Conservation (phyloP, 2,797 vertebrate genomes). For the Ciconia nigra region DNA sequence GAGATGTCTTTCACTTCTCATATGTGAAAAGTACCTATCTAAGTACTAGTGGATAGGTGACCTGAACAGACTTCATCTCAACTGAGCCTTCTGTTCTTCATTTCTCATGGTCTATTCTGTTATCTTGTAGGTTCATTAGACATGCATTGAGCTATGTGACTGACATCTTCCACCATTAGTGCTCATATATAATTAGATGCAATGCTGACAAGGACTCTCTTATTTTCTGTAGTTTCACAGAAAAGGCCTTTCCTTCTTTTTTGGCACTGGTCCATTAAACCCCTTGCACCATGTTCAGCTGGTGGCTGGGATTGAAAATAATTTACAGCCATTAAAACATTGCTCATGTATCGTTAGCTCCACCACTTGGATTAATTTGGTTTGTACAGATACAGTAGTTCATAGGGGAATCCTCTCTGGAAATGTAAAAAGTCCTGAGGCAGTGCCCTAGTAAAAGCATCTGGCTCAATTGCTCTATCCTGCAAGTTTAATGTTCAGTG, state of each 20-base stretch:
- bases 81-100: not conserved
- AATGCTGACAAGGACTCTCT: conserved; percentile 25
- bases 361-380: not conserved
- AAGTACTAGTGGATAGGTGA: not conserved
- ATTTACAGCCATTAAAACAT: not conserved
- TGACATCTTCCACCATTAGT: not conserved
- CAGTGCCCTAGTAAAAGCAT: not conserved
- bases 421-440: not conserved
- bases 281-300: not conserved
- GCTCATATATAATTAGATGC: not conserved
- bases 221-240: conserved; percentile 29
- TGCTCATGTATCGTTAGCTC: not conserved
- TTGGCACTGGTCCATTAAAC: not conserved
- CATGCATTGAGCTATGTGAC: not conserved
- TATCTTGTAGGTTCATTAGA: not conserved
- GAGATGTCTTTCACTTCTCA: not conserved
- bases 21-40: not conserved
- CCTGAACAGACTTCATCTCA: not conserved
- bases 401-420: not conserved
- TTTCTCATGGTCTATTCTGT: not conserved
- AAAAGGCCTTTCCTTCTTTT: not conserved
- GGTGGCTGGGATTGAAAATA: not conserved
- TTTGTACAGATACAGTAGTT: not conserved
- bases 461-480: not conserved
- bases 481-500: not conserved